Base-by-base conservation (phyloP, 2,888 invertebrate genomes). In the Troides aeacus region DNA sequence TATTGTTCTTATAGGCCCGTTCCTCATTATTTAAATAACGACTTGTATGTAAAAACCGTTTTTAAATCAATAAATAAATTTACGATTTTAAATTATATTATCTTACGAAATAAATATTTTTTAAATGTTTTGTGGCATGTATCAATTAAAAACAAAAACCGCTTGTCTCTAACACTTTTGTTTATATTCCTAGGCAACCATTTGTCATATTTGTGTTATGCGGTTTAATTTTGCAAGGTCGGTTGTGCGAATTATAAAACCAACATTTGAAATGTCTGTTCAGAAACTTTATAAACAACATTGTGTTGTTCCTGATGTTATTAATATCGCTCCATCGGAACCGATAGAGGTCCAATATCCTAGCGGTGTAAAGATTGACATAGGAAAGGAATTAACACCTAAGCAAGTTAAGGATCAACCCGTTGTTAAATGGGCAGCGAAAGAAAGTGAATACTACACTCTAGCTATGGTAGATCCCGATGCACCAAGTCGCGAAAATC, bases 361-460 rank as follows among this genome's bases (percentile, higher is more conserved):
- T 0, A 90, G 85, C 70, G 92, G 92, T 8, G 75, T 90, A 1
- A 80, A 81, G 56, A 93, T 94, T 4, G 87, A 94, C 8, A 84
- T 93, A 46, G 96, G 96, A 1, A 95, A 95, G 78, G 94, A 94
- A 77, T 83, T 96, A 64, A 96, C 96, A 6, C 96, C 96, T 7
- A 95, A 94, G 21, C 94, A 95, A 81, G 96, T 96, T 0, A 94
- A 96, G 84, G 94, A 96, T 79, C 88, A 87, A 65, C 97, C 97
- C 0, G 82, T 83, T 0, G 93, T 97, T 6, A 90, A 90, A 68
- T 97, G 95, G 95, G 90, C 94, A 1, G 92, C 92, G 2, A 94
- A 95, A 72, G 81, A 90, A 21, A 84, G 85, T 66, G 85, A 89
- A 72, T 95, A 94, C 75, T 97, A 97, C 82, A 95, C 96, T 1